These are phyloP conservation scores for Apostichopus californicus DNA, from an alignment of 35 echinoderm and acorn worm genomes.

Conservation along the genomic window DNA sequence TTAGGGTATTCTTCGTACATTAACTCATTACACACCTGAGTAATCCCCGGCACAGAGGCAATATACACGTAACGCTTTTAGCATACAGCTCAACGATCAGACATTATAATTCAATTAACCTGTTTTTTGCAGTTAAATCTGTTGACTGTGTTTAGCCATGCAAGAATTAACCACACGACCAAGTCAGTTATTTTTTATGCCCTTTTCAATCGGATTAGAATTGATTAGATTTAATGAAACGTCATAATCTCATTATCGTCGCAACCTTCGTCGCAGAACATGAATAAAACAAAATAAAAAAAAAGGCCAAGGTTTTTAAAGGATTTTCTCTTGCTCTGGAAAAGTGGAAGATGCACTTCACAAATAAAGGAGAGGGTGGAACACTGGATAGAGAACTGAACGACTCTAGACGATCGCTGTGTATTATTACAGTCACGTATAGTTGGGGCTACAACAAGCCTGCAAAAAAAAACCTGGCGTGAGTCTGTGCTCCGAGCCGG, in stretches of 20 bases:
- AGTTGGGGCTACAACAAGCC: no score
- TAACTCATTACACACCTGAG: conserved; percentile 42
- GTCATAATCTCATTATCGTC: conserved; percentile 47
- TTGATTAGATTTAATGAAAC: conserved; percentile 49
- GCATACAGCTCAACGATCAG: conserved; percentile 27
- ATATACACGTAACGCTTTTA: conserved; percentile 36
- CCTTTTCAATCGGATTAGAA: conserved; percentile 41
- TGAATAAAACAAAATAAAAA: conserved; percentile 7
- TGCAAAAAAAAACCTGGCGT: no score
- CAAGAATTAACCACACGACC: conserved; percentile 42
- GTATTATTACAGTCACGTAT: no score
- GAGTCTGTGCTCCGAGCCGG: no score
- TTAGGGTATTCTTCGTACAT: conserved; percentile 28
- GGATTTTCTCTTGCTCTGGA: no score
- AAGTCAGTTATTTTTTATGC: conserved; percentile 43
- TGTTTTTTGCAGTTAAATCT: conserved; percentile 52
- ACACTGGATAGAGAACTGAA: no score
- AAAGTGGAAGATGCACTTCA: no score
- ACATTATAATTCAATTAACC: conserved; percentile 56
- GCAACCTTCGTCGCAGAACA: conserved; percentile 10
- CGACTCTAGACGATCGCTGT: no score
- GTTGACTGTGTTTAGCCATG: conserved; percentile 42
- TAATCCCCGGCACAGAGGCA: neutral
- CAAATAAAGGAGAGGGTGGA: no score
- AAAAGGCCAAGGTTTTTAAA: conserved; percentile 15